Evolutionary conservation across 2,888 invertebrate species (phyloP), one percentile per base, ranked within the genome.

Genomic region (Tillus elongatus): DNA sequence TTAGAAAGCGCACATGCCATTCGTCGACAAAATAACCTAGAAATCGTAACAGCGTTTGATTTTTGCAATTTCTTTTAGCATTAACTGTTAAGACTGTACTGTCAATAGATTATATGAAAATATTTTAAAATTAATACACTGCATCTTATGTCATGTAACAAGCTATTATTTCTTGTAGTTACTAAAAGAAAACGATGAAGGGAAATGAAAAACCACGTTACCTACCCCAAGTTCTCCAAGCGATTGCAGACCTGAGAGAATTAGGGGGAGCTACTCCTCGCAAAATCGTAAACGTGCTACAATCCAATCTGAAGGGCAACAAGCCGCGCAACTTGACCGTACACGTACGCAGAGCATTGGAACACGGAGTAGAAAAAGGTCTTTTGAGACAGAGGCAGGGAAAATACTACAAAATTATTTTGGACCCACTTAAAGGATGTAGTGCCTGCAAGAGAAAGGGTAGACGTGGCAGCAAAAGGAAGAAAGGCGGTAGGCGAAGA

Each of bases 191-290:
- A n/a, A n/a, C n/a, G n/a, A n/a, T n/a, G n/a, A n/a, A n/a, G n/a
- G n/a, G n/a, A n/a, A n/a, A n/a, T n/a, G n/a, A n/a, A n/a, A n/a
- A 16, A 27, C 40, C 40, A 1, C 36, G 32, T 10, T 31, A 19
- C 3, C 33, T 40, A 3, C 40, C 51, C n/a, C 43, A 46, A 30
- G 51, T 54, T 8, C 49, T 56, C 39, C 51, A 55, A 38, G 54
- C 54, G n/a, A 53, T 56, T 13, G 51, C 47, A 2, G 47, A 49
- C 30, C 37, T 56, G 4, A 47, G 46, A 29, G 55, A 56, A 30
- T 29, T 33, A 13, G 32, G 39, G 2, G 55, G 56, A 4, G 53
- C 54, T 0, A 50, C 49, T 2, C 47, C 50, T 39, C 46, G 42
- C 16, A 46, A 43, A 29, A 50, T 56, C 14, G 31, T 50, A 12